Base-by-base conservation (phyloP, 37 sponge, comb jelly and placozoan species). In the Petrosia ficiformis region DNA sequence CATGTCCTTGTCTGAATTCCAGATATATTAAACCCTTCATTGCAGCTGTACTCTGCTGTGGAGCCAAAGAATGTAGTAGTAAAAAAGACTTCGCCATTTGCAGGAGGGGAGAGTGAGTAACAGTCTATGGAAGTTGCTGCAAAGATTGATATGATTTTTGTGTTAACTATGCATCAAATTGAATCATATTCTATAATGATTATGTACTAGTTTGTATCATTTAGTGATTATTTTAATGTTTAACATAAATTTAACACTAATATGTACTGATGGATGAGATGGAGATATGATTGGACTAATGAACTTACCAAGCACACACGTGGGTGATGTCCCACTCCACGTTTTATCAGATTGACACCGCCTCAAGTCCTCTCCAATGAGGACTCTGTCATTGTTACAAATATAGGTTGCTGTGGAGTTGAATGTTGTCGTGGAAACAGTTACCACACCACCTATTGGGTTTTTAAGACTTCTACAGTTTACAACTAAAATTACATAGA, bases 351-450 rank as follows among this genome's bases (percentile, higher is more conserved):
- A 22, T 25, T 11, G 10, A 30, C 66, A 64, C 16, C 54, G 54
- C 10, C 16, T 48, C 16, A 16, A 16, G 10, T 48, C 54, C 66
- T 11, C 66, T 25, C 10, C 24, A 28, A 64, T 30, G 24, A 64
- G 10, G 24, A 80, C 72, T 80, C 72, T 33, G 59, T 42, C 22
- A 42, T 59, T 77, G 32, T 59, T 40, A 32, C 89, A 88, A n/a
- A 3, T 42, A 67, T 88, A 88, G 28, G 8, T 68, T 19, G 78
- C 89, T 28, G 65, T 60, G 10, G 83, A 78, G 38, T 68, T 57
- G 3, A 41, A 71, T 3, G 75, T 78, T 29, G 58, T 66, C 35
- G 59, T 61, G 29, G 58, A 39, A 22, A 79, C 36, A 0, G 40
- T 70, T 24, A 77, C 68, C 0, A 8, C 28, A 1, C 80, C 79